Base-by-base conservation (phyloP, 2,888 invertebrate genomes). In the Crocallis elinguaria region DNA sequence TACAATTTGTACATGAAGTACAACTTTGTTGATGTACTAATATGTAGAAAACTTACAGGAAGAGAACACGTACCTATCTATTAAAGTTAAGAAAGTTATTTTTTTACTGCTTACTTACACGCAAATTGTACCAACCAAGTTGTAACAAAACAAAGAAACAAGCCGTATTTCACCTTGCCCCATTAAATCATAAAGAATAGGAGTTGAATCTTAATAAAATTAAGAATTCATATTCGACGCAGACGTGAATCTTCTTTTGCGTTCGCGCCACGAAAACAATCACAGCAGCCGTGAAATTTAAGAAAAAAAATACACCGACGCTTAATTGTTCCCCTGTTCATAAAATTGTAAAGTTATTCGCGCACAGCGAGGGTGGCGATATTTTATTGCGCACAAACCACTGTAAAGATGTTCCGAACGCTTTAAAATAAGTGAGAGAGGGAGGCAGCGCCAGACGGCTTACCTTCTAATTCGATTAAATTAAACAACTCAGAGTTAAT, bases 401-500 rank as follows among this genome's bases (percentile, higher is more conserved):
- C 91, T 85, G 89, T 88, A 91, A 91, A 91, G 90, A 90, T 91
- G 90, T 90, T 91, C 82, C 64, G 74, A 82, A 79, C 84, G 83
- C 75, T 91, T 91, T 89, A 90, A 89, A 91, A 89, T 89, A 88
- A 88, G 84, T 84, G 84, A 81, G 80, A 72, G 73, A 69, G 73
- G 71, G 68, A 62, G 64, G 71, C 67, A 66, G 71, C 64, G 70
- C 67, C 69, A 69, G 69, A 77, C 78, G 73, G 83, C 84, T 86
- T 82, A 85, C 88, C 86, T 88, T 86, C 82, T 90, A 90, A 91
- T 86, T 90, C 88, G 87, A 90, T 91, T 91, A 91, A 91, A 92
- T 91, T 92, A 92, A 92, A 91, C 89, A 92, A 91, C 90, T 90
- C 89, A 73, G 84, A 90, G 90, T 92, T 92, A 92, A 92, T 92